Evolutionary conservation across 2,888 invertebrate genomes (phyloP), one percentile per base, ranked within the genome.

Genomic region (Hypsopygia costalis): DNA sequence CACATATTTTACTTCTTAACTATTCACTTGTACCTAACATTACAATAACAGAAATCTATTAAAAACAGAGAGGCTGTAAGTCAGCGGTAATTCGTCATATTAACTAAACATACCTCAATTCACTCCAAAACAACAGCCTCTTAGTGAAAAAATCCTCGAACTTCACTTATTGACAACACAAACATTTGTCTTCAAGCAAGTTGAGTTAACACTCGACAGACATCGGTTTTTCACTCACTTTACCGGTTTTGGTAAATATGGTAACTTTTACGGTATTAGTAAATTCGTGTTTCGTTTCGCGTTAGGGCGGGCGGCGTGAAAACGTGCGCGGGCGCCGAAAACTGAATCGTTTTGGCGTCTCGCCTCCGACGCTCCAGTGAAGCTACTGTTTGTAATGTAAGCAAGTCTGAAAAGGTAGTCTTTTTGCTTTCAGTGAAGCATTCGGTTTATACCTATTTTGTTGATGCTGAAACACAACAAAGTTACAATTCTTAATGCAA

Each of bases 311-410:
- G 86, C 85, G 87, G 85, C 16, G 16, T 16, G 64, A 85, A 86
- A 86, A 86, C 85, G 86, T 86, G 87, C 85, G 86, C 78, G 69
- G 68, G 71, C 82, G 81, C 73, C 80, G 58, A 68, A 63, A 79
- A 58, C 16, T 16, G 4, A 16, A 25, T 25, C 25, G 68, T 69
- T 74, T 85, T 83, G 75, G 77, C 69, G 58, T 61, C 64, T 61
- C 62, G 36, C 52, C 52, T 38, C 58, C 67, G 58, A 58, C 62
- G 65, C 67, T 63, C 57, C 62, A 63, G 69, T 69, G 66, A 73
- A 75, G 65, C 75, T 77, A 72, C 62, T 75, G 69, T 73, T 72
- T 62, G 61, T 69, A 62, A 64, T 72, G 73, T 74, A 69, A 69
- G 67, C 29, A 40, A 32, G 35, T 36, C 40, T 41, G 38, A 32